Conservation (phyloP, 1,140 invertebrate genomes). For the Euwallacea similis region DNA sequence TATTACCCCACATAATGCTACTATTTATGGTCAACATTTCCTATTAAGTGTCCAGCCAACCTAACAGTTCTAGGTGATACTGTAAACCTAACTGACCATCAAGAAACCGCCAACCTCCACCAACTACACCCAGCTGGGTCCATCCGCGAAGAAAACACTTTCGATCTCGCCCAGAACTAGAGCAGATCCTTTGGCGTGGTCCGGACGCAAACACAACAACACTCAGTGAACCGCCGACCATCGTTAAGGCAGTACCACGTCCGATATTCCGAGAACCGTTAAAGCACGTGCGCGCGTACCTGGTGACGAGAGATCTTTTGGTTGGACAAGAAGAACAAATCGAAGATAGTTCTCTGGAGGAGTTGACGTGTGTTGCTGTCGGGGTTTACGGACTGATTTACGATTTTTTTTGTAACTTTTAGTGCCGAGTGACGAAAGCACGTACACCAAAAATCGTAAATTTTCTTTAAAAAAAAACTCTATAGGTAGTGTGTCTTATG, state of each 20-base stretch:
- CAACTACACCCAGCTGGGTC: conserved; percentile 36
- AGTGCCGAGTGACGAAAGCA: too few relatives aligned
- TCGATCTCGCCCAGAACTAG: conserved; percentile 41
- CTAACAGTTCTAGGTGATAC: conserved; percentile 34
- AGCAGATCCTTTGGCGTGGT: conserved; percentile 40
- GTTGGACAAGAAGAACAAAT: too few relatives aligned
- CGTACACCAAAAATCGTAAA: too few relatives aligned
- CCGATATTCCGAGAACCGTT: conserved; percentile 25
- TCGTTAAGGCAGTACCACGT: conserved; percentile 36
- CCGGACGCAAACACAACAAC: conserved; percentile 25
- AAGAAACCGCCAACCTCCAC: conserved; percentile 36
- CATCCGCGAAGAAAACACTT: conserved; percentile 40
- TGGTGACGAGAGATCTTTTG: not conserved
- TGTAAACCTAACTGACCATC: conserved; percentile 38
- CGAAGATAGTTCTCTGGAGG: too few relatives aligned
- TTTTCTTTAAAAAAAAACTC: too few relatives aligned
- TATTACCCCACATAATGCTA: not conserved
- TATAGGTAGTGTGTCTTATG: too few relatives aligned
- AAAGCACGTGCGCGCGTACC: conserved; percentile 29
- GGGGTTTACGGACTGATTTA: too few relatives aligned
- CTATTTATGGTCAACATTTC: not conserved
- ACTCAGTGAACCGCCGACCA: conserved; percentile 38
- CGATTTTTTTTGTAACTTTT: too few relatives aligned
- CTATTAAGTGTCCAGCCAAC: conserved; percentile 9
- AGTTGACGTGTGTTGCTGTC: too few relatives aligned